A percentile compares a stretch with the other conserved stretches of the same genome.
phyloP scores from a whole-genome alignment of 2,113 vertebrate species.

The Bos indicus region DNA sequence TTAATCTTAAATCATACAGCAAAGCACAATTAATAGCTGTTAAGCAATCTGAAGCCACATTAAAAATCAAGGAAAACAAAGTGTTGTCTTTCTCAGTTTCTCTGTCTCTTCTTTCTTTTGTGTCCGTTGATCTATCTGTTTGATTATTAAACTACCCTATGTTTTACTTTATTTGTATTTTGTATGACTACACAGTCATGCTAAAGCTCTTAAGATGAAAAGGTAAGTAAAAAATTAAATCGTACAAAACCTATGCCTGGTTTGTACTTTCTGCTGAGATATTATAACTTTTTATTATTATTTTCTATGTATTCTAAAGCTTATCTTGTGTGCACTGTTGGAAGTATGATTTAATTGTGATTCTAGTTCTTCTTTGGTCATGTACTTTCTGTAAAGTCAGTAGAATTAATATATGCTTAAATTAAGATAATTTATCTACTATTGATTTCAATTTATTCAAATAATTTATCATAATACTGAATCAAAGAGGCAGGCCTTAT shows the following conservation, averaged over 20 bases:
- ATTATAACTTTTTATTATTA: conserved; percentile 26
- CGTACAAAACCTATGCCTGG: not conserved
- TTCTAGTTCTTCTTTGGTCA: conserved; percentile 22
- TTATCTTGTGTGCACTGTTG: not conserved
- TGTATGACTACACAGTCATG: conserved; percentile 50
- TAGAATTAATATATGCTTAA: conserved; percentile 6
- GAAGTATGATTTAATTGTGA: conserved; percentile 29
- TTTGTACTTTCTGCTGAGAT: not conserved
- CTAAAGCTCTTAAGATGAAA: conserved; percentile 59
- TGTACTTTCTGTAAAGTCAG: not conserved
- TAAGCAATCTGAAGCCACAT: conserved; percentile 62
- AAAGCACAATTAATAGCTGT: conserved; percentile 64
- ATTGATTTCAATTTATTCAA: conserved; percentile 40
- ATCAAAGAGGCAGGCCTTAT: not conserved
- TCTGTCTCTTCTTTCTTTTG: conserved; percentile 74
- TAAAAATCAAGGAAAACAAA: conserved; percentile 72
- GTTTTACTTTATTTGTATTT: conserved; percentile 64
- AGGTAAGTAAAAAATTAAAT: conserved; percentile 58
- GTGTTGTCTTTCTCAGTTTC: conserved; percentile 74
- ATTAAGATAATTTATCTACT: conserved; percentile 16
- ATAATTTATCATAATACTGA: conserved; percentile 38
- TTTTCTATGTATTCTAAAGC: conserved; percentile 35
- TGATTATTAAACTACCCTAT: conserved; percentile 49
- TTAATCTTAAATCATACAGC: conserved; percentile 32
- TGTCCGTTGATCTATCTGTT: conserved; percentile 61